Percentiles rank a stretch among this genome's conserved stretches.
Conservation (phyloP, 2,888 invertebrate genomes). For the Diplolepis rosae region DNA sequence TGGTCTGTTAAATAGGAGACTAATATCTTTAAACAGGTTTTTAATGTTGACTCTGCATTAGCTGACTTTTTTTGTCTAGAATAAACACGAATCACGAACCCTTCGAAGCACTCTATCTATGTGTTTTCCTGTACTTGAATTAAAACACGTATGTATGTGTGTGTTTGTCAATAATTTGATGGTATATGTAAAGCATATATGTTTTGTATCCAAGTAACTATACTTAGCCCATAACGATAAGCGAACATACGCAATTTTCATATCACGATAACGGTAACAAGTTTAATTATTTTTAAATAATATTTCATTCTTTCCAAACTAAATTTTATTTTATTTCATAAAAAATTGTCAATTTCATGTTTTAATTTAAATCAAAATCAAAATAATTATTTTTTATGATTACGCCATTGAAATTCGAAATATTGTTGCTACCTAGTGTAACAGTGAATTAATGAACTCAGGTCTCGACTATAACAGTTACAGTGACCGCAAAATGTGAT, state of each 20-base stretch:
- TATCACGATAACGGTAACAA: background rate
- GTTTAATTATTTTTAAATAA: no score
- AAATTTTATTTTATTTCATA: no score
- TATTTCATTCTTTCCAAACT: no score
- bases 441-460: slow-evolving; percentile 25
- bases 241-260: background rate
- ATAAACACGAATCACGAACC: background rate
- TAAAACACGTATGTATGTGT: no score
- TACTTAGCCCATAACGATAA: background rate
- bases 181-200: background rate
- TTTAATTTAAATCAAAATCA: no score
- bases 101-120: background rate
- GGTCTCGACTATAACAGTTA: background rate
- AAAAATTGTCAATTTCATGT: no score
- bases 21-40: background rate
- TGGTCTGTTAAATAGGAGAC: no score
- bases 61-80: background rate
- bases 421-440: background rate
- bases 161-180: no score
- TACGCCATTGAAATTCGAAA: background rate
- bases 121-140: no score
- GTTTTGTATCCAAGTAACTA: background rate
- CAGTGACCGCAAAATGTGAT: background rate
- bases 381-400: slow-evolving; percentile 2
- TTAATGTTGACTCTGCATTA: background rate